These are phyloP conservation scores for Ceyx cyanopectus DNA, from an alignment of 2,113 vertebrate species.

Conservation along the genomic window DNA sequence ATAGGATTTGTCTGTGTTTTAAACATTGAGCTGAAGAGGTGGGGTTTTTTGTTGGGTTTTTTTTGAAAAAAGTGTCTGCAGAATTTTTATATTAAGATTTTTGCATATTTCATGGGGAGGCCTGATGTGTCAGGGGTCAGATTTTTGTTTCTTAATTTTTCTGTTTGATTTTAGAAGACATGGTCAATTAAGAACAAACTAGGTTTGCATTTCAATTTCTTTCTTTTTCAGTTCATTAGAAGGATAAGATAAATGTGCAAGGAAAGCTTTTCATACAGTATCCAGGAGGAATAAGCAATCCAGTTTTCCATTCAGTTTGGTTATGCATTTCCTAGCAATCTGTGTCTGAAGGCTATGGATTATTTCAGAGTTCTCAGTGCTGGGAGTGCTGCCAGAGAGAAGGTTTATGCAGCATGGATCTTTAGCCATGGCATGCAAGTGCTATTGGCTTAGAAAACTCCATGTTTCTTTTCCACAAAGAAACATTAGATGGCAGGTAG, in stretches of 20 bases:
- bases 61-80: not conserved
- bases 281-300: slow-evolving; percentile 8
- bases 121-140: not conserved
- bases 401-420: slow-evolving; percentile 59
- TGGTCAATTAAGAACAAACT: not conserved
- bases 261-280: slow-evolving; percentile 32
- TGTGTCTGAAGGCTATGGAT: not conserved
- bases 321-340: slow-evolving; percentile 42
- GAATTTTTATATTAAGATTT: not conserved
- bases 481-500: slow-evolving; percentile 13
- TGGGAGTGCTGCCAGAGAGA: slow-evolving; percentile 46
- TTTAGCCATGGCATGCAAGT: slow-evolving; percentile 41
- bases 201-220: slow-evolving; percentile 37
- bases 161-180: not conserved
- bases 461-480: slow-evolving; percentile 33
- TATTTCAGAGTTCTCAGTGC: slow-evolving; percentile 15
- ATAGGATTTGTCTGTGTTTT: not conserved
- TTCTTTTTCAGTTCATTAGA: slow-evolving; percentile 46
- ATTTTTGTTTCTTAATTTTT: slow-evolving; percentile 30
- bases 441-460: slow-evolving; percentile 54
- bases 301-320: slow-evolving; percentile 40
- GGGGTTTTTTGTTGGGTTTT: too few relatives aligned
- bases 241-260: slow-evolving; percentile 12
- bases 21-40: not conserved
- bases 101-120: not conserved